Evolutionary conservation across 2,888 invertebrate species (phyloP).

Genomic region (Argyresthia albistria): DNA sequence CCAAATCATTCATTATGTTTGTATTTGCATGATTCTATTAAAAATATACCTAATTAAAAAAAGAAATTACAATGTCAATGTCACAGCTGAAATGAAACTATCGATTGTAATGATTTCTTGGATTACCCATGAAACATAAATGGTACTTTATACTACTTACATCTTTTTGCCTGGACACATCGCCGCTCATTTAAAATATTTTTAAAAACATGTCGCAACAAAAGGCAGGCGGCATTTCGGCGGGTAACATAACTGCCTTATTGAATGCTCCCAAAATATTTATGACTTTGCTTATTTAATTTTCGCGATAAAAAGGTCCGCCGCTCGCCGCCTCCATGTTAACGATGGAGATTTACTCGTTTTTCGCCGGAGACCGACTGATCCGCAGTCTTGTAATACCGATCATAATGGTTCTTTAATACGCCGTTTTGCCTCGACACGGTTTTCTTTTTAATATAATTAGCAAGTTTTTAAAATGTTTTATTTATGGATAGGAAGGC

Average conservation of each 20-base stretch:
- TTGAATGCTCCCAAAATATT: conserved; percentile 25
- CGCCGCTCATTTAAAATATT: no score
- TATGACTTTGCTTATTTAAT: conserved; percentile 34
- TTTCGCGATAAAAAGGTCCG: conserved; percentile 25
- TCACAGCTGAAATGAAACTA: no score
- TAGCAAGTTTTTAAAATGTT: no score
- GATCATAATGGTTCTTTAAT: neutral
- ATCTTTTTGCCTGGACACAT: no score
- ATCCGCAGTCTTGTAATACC: neutral
- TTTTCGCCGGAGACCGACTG: conserved; percentile 18
- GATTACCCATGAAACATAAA: no score
- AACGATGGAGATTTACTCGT: conserved; percentile 34
- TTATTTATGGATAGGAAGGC: no score
- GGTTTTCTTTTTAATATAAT: no score
- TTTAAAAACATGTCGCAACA: neutral
- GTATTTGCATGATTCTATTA: no score
- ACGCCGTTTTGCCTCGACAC: neutral
- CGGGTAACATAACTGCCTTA: conserved; percentile 6
- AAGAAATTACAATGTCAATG: no score
- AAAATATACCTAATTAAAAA: neutral
- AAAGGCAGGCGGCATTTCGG: neutral
- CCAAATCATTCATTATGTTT: no score
- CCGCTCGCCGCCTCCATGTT: conserved; percentile 20
- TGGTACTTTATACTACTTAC: no score
- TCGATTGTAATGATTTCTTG: no score